Base-by-base conservation (phyloP, 92 coral and sea anemone species). In the Zoanthus sociatus region DNA sequence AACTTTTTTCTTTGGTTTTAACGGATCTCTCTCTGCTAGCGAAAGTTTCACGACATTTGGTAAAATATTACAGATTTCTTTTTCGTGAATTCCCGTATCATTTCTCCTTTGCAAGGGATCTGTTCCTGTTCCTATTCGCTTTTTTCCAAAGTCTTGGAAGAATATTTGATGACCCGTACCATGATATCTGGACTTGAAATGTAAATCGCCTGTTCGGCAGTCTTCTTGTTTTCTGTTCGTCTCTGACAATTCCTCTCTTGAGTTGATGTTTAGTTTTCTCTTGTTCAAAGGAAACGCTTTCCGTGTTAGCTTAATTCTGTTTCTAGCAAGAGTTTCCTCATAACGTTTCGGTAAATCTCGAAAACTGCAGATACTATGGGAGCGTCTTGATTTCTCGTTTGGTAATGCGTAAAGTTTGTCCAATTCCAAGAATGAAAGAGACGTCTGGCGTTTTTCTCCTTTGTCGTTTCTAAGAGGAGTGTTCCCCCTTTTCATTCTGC, bases 291-390 rank as follows among this genome's bases (percentile, higher is more conserved):
- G 90, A 33, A 90, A 90, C 1, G 85, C 63, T 78, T 94, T 78
- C 53, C 96, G 64, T 77, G 90, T 89, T 6, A 93, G 88, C 58
- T 89, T 78, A 69, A 93, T 93, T 66, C 96, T 72, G 58, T 93
- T 89, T 3, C 69, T 70, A 7, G 96, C 84, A 45, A 93, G 79
- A 4, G 94, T 93, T 54, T 76, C 61, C 61, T 93, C 94, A 46
- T 91, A 92, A 21, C 96, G 89, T 30, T 88, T 76, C 26, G 90
- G 88, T 68, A 93, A 73, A 67, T 71, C 77, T 32, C 88, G 79
- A 44, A 78, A 78, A 15, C 83, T 73, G 46, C 93, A 91, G 18
- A 79, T 32, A 68, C 71, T 58, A 14, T 13, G 71, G 32, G 71
- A 32, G 0, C 83, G 83, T 32, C 15, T 4, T 9, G 51, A 17